Percentiles rank a stretch among this genome's conserved stretches.
phyloP scores from a whole-genome alignment of 2,888 invertebrate genomes.

The Cyrtodaria siliqua region DNA sequence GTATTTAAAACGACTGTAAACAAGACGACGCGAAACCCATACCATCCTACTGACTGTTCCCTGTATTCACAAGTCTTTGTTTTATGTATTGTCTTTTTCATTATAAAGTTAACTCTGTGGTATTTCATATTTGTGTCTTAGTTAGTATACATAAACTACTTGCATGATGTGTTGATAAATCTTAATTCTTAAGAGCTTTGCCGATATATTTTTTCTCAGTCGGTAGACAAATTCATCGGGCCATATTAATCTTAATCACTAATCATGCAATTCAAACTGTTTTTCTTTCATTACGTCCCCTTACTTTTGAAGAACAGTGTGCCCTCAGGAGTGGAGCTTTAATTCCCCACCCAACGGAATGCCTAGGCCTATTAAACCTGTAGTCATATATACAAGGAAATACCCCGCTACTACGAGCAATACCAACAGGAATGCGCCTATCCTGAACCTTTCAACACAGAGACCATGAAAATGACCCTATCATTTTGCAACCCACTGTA shows the following conservation, averaged over 20 bases:
- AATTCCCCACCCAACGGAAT: constrained; percentile 74
- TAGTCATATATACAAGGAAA: constrained; percentile 45
- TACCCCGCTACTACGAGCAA: constrained; percentile 62
- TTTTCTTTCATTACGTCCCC: no score
- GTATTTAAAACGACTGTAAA: constrained; percentile 59
- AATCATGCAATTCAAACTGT: no score
- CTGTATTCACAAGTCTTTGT: constrained; percentile 27
- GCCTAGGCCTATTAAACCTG: constrained; percentile 79
- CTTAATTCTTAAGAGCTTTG: no score
- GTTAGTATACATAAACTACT: no score
- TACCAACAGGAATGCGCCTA: constrained; percentile 74
- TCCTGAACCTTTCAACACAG: constrained; percentile 72
- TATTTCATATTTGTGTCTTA: no score
- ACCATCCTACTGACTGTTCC: no score
- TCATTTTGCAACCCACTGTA: constrained; percentile 58
- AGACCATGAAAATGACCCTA: constrained; percentile 59
- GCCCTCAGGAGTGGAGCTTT: constrained; percentile 32
- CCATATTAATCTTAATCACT: no score
- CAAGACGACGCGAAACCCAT: background rate
- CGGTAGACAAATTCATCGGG: no score
- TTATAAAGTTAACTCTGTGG: no score
- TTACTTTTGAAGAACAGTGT: constrained; percentile 58
- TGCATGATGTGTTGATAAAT: no score
- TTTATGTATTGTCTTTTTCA: no score
- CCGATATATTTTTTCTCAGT: no score